phyloP scores from a whole-genome alignment of 2,888 invertebrate genomes.

The Orthosia gothica region DNA sequence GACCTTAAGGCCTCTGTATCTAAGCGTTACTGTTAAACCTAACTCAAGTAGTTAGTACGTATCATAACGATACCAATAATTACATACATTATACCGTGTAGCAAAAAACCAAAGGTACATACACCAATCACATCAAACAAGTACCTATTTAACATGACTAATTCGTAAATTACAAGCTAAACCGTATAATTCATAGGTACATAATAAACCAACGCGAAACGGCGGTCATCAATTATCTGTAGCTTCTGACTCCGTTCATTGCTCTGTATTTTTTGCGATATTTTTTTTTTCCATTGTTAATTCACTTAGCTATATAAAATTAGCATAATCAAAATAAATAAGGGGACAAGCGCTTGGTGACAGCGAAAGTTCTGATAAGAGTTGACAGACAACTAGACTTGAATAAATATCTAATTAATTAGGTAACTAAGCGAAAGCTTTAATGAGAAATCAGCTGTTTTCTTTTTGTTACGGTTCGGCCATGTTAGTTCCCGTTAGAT shows the following conservation, averaged over 20 bases:
- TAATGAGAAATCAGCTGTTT: constrained; percentile 21
- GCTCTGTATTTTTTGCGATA: constrained; percentile 55
- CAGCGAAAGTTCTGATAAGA: constrained; percentile 62
- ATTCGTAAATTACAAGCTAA: constrained; percentile 35
- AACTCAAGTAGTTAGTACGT: neutral
- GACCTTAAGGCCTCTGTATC: no score
- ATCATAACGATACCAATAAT: constrained; percentile 10
- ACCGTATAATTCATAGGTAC: constrained; percentile 38
- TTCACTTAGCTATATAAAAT: constrained; percentile 25
- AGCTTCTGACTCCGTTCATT: constrained; percentile 53
- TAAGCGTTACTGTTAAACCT: neutral
- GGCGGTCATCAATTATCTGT: constrained; percentile 47
- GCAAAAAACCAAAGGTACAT: constrained; percentile 25
- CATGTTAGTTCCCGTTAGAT: constrained; percentile 9
- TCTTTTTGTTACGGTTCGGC: constrained; percentile 7
- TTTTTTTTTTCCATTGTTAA: constrained; percentile 44
- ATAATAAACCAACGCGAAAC: constrained; percentile 32
- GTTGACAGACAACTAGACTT: constrained; percentile 28
- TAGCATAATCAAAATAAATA: constrained; percentile 51
- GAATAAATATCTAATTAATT: constrained; percentile 17
- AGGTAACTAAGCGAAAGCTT: constrained; percentile 36
- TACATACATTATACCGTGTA: constrained; percentile 16
- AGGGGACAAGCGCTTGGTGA: constrained; percentile 43
- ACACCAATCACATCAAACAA: constrained; percentile 19
- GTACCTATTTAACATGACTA: constrained; percentile 44